Conservation (phyloP, 1,140 invertebrate species). For the Sarcophaga peregrina region DNA sequence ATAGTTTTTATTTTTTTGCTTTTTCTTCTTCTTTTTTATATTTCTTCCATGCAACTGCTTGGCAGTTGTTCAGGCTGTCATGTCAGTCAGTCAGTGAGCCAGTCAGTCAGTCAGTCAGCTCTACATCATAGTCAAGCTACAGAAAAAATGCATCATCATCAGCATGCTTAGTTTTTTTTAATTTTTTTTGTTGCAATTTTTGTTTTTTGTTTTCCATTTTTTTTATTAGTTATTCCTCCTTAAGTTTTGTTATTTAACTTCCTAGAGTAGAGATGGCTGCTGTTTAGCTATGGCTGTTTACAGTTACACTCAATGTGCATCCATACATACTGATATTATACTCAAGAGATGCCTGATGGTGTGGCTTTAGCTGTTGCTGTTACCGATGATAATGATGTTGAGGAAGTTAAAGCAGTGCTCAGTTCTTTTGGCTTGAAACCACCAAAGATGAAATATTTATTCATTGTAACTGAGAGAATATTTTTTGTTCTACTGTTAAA, state of each 20-base stretch:
- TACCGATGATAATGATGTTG: neutral
- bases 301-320: too few species aligned
- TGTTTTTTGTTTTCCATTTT: neutral
- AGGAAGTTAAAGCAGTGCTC: neutral
- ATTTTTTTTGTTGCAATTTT: slow-evolving; percentile 16
- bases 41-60: neutral
- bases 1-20: neutral
- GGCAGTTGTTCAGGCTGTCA: neutral
- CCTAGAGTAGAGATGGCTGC: slow-evolving; percentile 23
- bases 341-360: neutral
- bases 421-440: too few species aligned
- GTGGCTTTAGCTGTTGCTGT: neutral
- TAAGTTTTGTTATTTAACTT: slow-evolving; percentile 41
- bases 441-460: too few species aligned
- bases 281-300: neutral
- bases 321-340: too few species aligned
- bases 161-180: neutral
- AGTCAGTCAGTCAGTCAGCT: neutral
- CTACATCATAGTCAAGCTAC: neutral
- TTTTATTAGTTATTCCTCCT: slow-evolving; percentile 17
- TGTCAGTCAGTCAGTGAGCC: neutral
- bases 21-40: neutral
- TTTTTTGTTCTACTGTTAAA: neutral
- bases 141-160: slow-evolving; percentile 19
- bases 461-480: too few species aligned